Conservation (phyloP, 1,140 invertebrate genomes). For the Brachionus angularis region DNA sequence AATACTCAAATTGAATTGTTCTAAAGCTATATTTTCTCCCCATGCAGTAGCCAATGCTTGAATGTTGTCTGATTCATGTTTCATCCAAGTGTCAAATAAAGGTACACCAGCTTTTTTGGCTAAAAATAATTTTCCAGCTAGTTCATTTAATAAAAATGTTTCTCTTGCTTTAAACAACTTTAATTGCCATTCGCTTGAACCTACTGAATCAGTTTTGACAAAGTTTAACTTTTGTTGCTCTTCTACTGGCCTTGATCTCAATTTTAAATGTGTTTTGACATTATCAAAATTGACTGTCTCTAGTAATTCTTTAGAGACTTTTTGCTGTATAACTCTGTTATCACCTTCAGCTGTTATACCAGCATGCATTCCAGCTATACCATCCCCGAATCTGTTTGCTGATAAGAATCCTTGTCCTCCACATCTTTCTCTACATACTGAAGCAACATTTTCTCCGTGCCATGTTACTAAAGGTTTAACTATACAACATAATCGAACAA, state of each 20-base stretch:
- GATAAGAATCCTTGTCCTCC: slow-evolving; percentile 55
- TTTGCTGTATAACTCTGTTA: slow-evolving; percentile 55
- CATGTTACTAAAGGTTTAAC: slow-evolving; percentile 53
- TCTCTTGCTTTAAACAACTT: slow-evolving; percentile 48
- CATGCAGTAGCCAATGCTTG: slow-evolving; percentile 50
- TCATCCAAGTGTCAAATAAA: slow-evolving; percentile 52
- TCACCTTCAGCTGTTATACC: slow-evolving; percentile 55
- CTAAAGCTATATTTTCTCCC: slow-evolving; percentile 50
- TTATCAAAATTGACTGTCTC: not conserved
- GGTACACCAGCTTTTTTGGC: slow-evolving; percentile 48
- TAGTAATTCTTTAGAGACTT: slow-evolving; percentile 46
- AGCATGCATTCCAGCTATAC: slow-evolving; percentile 48
- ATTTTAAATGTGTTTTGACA: not conserved
- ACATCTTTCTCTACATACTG: slow-evolving; percentile 51
- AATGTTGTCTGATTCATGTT: slow-evolving; percentile 50
- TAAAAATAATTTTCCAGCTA: slow-evolving; percentile 47
- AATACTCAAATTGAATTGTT: slow-evolving; percentile 47
- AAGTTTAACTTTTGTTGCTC: slow-evolving; percentile 49
- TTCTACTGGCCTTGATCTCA: slow-evolving; percentile 43
- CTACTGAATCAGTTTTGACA: slow-evolving; percentile 46
- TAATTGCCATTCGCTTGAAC: slow-evolving; percentile 45
- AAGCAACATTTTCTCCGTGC: slow-evolving; percentile 50
- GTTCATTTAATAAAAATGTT: slow-evolving; percentile 46
- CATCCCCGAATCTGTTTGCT: slow-evolving; percentile 47
- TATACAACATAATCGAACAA: slow-evolving; percentile 55